phyloP scores from a whole-genome alignment of 23 tunicate species.

The Botrylloides violaceus region DNA sequence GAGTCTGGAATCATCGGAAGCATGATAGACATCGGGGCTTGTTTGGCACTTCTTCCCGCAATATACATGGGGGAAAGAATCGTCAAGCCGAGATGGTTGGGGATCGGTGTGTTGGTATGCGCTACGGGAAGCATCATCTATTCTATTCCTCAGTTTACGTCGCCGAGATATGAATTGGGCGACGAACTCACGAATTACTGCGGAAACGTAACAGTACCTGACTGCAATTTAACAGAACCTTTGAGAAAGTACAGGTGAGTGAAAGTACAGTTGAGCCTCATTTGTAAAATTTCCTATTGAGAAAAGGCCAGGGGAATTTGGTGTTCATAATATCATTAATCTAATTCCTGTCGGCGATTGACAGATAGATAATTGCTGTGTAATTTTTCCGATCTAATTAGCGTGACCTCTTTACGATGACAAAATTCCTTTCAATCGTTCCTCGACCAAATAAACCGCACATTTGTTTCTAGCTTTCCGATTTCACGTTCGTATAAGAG shows the following conservation, averaged over 20 bases:
- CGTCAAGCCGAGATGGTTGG: background rate
- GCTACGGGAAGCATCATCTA: background rate
- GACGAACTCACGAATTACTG: constrained; percentile 1
- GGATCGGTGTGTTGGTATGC: background rate
- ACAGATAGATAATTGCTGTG: too few relatives aligned
- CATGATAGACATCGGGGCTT: constrained; percentile 7
- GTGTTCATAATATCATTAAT: background rate
- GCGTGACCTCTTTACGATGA: background rate
- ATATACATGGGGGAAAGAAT: background rate
- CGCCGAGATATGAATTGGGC: background rate
- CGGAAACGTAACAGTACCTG: background rate
- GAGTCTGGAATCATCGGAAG: constrained; percentile 6
- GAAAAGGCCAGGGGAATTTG: too few relatives aligned
- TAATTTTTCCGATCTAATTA: background rate
- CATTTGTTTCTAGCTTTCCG: background rate
- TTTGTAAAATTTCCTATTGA: too few relatives aligned
- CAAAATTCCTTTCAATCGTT: background rate
- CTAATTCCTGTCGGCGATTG: background rate
- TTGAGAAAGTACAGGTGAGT: constrained; percentile 2
- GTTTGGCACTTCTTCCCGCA: background rate
- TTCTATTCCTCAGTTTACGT: background rate
- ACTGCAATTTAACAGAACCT: background rate
- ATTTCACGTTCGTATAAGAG: background rate
- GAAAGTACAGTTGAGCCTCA: too few relatives aligned
- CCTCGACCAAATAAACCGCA: background rate